Evolutionary conservation across 2,888 invertebrate species (phyloP).

Genomic region (Emmelina monodactyla): DNA sequence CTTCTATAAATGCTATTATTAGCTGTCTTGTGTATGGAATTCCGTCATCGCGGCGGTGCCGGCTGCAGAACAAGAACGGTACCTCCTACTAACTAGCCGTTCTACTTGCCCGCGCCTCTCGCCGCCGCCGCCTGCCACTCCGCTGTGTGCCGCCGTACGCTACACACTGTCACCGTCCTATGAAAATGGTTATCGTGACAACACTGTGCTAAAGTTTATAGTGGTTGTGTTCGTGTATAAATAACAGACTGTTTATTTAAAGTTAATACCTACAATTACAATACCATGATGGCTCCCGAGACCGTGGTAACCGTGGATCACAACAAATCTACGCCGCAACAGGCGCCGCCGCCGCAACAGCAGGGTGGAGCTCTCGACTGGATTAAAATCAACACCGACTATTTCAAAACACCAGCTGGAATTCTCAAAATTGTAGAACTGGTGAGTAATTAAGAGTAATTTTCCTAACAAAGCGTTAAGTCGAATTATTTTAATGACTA

Average conservation of each 20-base stretch:
- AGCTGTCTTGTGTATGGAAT: not conserved
- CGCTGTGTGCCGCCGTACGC: not conserved
- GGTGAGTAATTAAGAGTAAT: slow-evolving; percentile 70
- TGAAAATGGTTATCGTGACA: slow-evolving; percentile 44
- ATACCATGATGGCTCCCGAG: slow-evolving; percentile 78
- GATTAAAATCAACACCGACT: slow-evolving; percentile 79
- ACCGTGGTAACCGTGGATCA: slow-evolving; percentile 83
- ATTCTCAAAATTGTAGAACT: slow-evolving; percentile 81
- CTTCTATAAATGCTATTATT: no score
- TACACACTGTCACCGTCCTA: slow-evolving; percentile 19
- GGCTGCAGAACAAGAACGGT: not conserved
- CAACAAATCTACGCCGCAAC: slow-evolving; percentile 58
- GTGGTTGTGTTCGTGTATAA: slow-evolving; percentile 46
- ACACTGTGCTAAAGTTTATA: slow-evolving; percentile 39
- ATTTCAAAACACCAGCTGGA: slow-evolving; percentile 84
- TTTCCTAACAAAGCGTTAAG: no score
- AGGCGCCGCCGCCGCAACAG: slow-evolving; percentile 55
- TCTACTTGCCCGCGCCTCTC: not conserved
- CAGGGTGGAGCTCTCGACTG: slow-evolving; percentile 68
- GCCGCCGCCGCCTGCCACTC: not conserved
- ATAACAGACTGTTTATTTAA: slow-evolving; percentile 19
- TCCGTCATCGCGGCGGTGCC: not conserved
- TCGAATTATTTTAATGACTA: no score
- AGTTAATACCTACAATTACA: slow-evolving; percentile 14
- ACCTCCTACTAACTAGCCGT: not conserved